These are phyloP conservation scores for Terrapene triunguis DNA, from an alignment of 2,113 vertebrate species.

Conservation along the genomic window DNA sequence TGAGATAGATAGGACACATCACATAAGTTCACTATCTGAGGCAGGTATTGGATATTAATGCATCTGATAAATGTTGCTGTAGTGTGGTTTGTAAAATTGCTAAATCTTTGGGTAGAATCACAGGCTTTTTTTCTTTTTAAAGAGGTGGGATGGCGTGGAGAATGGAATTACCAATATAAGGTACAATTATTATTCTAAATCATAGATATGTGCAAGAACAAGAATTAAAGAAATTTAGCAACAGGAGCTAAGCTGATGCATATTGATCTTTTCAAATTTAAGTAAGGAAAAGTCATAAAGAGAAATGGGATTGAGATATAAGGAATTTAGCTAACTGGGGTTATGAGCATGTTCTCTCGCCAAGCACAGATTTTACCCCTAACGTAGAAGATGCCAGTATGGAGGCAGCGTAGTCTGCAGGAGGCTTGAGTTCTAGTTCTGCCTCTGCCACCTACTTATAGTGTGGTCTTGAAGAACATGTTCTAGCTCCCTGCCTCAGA, in stretches of 20 bases:
- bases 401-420: background rate
- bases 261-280: background rate
- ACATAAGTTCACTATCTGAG: conserved; percentile 64
- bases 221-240: background rate
- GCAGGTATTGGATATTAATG: conserved; percentile 65
- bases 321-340: background rate
- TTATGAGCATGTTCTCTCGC: background rate
- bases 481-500: background rate
- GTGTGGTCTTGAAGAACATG: background rate
- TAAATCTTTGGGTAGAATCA: background rate
- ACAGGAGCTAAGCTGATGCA: background rate
- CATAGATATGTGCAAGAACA: background rate
- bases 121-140: conserved; percentile 6
- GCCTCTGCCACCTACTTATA: rapidly evolving
- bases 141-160: background rate
- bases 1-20: conserved; percentile 72
- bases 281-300: background rate
- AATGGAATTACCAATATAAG: background rate
- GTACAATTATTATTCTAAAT: background rate
- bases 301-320: background rate
- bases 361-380: background rate
- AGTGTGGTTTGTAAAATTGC: conserved; percentile 30
- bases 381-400: background rate
- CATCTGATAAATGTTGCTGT: conserved; percentile 63
- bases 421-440: background rate